Conservation (phyloP, 2,113 vertebrate genomes). For the Perca fluviatilis region DNA sequence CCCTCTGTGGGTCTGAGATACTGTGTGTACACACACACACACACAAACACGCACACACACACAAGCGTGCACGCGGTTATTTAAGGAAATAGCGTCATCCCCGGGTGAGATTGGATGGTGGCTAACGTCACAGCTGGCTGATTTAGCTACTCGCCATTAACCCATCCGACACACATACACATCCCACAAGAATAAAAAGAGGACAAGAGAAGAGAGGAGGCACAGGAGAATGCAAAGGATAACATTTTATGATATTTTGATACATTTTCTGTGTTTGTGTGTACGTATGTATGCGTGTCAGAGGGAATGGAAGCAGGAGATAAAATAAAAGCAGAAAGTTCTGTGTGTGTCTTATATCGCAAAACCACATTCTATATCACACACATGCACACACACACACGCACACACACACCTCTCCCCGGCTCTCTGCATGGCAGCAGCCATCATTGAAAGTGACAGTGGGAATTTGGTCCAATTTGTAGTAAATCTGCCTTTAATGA, state of each 20-base stretch:
- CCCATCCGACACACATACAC: constrained; percentile 37
- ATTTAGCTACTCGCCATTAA: constrained; percentile 78
- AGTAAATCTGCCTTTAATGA: constrained; percentile 98
- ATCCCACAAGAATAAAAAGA: background rate
- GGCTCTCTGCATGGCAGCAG: constrained; percentile 84
- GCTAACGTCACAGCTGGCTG: constrained; percentile 66
- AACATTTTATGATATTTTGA: constrained; percentile 1
- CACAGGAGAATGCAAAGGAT: background rate
- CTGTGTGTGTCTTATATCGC: constrained; percentile 19
- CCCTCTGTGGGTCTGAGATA: constrained; percentile 45
- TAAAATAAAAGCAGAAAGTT: constrained; percentile 16
- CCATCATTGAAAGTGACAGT: constrained; percentile 97
- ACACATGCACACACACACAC: constrained; percentile 20
- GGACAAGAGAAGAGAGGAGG: background rate
- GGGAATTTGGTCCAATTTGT: constrained; percentile 98
- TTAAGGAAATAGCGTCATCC: constrained; percentile 80
- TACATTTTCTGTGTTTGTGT: background rate
- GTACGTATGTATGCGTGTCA: background rate
- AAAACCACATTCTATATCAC: constrained; percentile 36
- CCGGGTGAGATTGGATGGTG: constrained; percentile 65
- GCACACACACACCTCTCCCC: constrained; percentile 47
- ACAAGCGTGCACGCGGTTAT: constrained; percentile 59
- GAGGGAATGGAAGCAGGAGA: constrained; percentile 2
- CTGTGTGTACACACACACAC: constrained; percentile 20
- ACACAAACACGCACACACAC: constrained; percentile 29